phyloP scores from a whole-genome alignment of 2,113 vertebrate genomes.

The Pseudopodoces humilis region DNA sequence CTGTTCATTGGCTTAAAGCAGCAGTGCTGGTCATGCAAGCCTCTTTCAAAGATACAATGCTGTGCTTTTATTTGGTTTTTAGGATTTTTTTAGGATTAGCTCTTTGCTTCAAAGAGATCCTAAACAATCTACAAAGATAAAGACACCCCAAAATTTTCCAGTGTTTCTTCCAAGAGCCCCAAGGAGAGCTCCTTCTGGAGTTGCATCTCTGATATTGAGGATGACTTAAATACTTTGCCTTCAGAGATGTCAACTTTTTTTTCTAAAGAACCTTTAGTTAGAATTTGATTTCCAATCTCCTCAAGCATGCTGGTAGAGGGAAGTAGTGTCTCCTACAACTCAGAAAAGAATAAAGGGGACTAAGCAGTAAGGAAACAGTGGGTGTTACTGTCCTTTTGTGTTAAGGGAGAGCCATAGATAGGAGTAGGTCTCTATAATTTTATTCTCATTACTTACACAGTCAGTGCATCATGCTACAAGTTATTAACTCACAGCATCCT shows the following conservation, averaged over 20 bases:
- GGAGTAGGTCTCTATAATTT: not conserved
- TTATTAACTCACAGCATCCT: conserved; percentile 18
- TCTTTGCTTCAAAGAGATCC: not conserved
- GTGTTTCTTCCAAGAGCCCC: not conserved
- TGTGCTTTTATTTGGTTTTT: not conserved
- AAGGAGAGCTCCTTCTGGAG: not conserved
- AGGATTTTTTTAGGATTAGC: not conserved
- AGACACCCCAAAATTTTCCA: not conserved
- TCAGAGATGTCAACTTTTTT: not conserved
- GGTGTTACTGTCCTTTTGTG: not conserved
- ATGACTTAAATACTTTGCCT: not conserved
- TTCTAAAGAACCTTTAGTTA: not conserved
- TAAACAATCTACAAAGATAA: not conserved
- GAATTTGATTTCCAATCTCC: not conserved
- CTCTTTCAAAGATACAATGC: not conserved
- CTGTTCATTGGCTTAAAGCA: not conserved
- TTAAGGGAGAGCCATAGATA: conserved; percentile 7
- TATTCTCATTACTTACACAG: conserved; percentile 34
- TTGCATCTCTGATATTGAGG: not conserved
- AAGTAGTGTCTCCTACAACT: not conserved
- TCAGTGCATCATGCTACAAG: not conserved
- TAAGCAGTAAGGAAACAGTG: not conserved
- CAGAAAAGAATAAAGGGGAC: not conserved
- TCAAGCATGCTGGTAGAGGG: not conserved
- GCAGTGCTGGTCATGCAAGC: not conserved